Percentiles rank a stretch among this genome's conserved stretches.
Conservation (phyloP, 2,888 invertebrate genomes). For the Escarpia spicata region DNA sequence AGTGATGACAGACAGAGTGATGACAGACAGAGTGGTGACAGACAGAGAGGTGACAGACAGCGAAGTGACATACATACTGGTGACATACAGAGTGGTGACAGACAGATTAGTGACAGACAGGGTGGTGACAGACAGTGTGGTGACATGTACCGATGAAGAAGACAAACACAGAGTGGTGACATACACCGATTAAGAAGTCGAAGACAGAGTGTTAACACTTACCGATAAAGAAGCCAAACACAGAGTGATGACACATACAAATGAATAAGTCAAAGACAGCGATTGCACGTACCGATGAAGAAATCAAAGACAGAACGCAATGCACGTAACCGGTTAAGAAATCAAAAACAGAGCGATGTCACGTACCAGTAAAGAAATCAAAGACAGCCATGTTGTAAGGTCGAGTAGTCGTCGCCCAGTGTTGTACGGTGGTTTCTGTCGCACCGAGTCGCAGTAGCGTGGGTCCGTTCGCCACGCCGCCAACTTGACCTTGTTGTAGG, state of each 20-base stretch:
- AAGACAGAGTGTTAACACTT: background rate
- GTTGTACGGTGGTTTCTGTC: conserved; percentile 89
- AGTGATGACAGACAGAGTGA: too few species aligned
- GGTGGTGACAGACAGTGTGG: background rate
- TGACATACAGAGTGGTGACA: too few species aligned
- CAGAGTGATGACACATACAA: background rate
- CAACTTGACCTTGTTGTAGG: conserved; percentile 70
- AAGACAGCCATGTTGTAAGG: conserved; percentile 83
- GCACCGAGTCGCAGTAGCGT: conserved; percentile 89
- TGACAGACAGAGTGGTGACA: background rate
- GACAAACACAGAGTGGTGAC: background rate
- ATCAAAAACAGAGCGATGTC: too few species aligned
- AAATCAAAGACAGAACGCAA: too few species aligned
- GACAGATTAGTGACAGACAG: background rate
- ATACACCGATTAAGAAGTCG: background rate
- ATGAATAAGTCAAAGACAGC: too few species aligned
- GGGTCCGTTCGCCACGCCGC: conserved; percentile 97
- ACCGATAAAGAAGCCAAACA: background rate
- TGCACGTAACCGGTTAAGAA: too few species aligned
- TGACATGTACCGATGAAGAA: background rate
- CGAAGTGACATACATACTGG: too few species aligned
- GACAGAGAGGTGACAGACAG: background rate
- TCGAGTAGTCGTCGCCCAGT: conserved; percentile 77
- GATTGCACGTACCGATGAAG: too few species aligned
- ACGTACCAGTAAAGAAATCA: conserved; percentile 89